Percentiles rank a stretch among this genome's conserved stretches.
phyloP scores from a whole-genome alignment of 1,140 invertebrate species.

The Rhagoletis zephyria region DNA sequence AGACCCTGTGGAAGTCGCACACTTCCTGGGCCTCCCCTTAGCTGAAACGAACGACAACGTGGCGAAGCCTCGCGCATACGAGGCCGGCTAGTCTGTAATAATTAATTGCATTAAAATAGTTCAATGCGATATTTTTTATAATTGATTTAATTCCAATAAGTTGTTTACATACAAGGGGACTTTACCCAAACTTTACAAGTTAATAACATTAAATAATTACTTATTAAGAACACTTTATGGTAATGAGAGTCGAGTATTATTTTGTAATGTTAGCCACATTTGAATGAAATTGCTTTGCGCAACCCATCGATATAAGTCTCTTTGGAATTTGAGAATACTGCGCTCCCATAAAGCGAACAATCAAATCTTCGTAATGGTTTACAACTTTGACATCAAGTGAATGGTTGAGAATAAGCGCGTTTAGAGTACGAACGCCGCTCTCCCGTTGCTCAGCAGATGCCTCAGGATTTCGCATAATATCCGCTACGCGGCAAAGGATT shows the following conservation, averaged over 20 bases:
- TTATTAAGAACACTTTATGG: neutral
- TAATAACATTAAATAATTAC: neutral
- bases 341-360: slow-evolving; percentile 51
- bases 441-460: neutral
- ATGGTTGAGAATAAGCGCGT: slow-evolving; percentile 50
- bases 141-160: too few relatives aligned
- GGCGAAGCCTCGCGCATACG: too few relatives aligned
- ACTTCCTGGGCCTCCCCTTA: too few relatives aligned
- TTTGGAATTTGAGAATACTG: slow-evolving; percentile 10
- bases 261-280: neutral
- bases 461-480: slow-evolving; percentile 49
- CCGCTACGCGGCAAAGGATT: slow-evolving; percentile 60
- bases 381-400: slow-evolving; percentile 51
- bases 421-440: slow-evolving; percentile 8
- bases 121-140: too few relatives aligned
- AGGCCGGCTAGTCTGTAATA: too few relatives aligned
- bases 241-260: neutral
- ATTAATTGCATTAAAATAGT: too few relatives aligned
- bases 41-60: too few relatives aligned
- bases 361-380: slow-evolving; percentile 56
- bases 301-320: slow-evolving; percentile 6
- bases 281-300: slow-evolving; percentile 23
- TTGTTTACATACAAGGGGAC: too few relatives aligned
- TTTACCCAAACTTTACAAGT: too few relatives aligned
- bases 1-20: too few relatives aligned